phyloP scores from a whole-genome alignment of 2,888 invertebrate species.

The Dinocampus coccinellae region DNA sequence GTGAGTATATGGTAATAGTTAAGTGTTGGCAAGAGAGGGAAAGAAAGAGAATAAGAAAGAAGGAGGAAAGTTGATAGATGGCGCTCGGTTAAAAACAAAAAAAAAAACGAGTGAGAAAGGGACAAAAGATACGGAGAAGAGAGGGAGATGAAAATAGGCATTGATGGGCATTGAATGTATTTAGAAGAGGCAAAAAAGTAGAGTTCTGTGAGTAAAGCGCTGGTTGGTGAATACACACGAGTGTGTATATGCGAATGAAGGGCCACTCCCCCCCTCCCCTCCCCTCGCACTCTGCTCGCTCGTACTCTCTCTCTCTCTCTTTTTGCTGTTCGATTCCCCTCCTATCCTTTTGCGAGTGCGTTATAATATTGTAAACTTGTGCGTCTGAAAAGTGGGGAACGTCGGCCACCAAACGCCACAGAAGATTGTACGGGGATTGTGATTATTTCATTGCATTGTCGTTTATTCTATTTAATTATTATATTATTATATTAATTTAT shows the following conservation, averaged over 20 bases:
- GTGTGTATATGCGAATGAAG: conserved; percentile 23
- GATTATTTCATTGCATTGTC: no score
- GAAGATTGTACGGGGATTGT: no score
- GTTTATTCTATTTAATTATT: no score
- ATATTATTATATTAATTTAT: no score
- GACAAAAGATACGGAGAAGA: not conserved
- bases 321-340: no score
- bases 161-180: not conserved
- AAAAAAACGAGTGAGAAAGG: not conserved
- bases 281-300: no score
- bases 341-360: conserved; percentile 57
- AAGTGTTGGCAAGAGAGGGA: conserved; percentile 7
- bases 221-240: conserved; percentile 39
- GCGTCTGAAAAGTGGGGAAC: conserved; percentile 8
- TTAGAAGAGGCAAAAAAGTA: conserved; percentile 42
- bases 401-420: no score
- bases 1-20: not conserved
- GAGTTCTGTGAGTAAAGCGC: conserved; percentile 50
- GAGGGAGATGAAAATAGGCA: conserved; percentile 14
- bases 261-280: no score
- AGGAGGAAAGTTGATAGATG: not conserved
- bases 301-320: no score
- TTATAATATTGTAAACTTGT: conserved; percentile 43
- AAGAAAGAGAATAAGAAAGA: conserved; percentile 12
- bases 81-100: not conserved